Percentiles rank a stretch among this genome's conserved stretches.
Evolutionary conservation across 2,113 vertebrate species (phyloP).

Genomic region (Mesitornis unicolor): DNA sequence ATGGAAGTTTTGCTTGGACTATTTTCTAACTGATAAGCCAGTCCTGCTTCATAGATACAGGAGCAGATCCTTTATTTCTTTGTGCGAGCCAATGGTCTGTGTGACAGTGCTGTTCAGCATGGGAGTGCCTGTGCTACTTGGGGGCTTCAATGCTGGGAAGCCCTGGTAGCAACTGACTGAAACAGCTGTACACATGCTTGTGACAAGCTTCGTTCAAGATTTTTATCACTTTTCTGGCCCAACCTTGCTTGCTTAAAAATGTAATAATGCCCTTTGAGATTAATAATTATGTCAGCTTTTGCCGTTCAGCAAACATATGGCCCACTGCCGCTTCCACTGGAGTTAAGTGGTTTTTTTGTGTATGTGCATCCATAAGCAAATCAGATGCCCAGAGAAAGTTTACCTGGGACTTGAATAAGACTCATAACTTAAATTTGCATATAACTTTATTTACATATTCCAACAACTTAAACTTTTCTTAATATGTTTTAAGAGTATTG

Average conservation of each 20-base stretch:
- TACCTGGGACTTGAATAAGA: background rate
- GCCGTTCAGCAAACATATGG: background rate
- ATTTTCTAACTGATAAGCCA: background rate
- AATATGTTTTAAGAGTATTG: background rate
- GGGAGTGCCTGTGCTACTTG: fast-evolving
- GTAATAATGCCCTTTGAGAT: background rate
- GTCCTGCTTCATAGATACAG: background rate
- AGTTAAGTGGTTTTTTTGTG: background rate
- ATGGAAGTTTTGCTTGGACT: background rate
- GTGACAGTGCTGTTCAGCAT: background rate
- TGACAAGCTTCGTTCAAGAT: background rate
- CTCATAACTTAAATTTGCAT: background rate
- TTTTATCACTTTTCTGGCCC: background rate
- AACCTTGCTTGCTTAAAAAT: background rate
- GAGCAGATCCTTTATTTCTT: background rate
- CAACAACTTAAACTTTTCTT: background rate
- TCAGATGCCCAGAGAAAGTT: background rate
- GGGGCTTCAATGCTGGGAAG: background rate
- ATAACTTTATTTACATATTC: background rate
- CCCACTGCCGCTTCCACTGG: background rate
- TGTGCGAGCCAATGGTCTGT: background rate
- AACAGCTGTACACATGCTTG: background rate
- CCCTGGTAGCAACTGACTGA: background rate
- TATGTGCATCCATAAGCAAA: background rate
- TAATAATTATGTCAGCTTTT: background rate